These are phyloP conservation scores for Pitta sordida DNA, from an alignment of 2,113 vertebrate species.

Conservation along the genomic window DNA sequence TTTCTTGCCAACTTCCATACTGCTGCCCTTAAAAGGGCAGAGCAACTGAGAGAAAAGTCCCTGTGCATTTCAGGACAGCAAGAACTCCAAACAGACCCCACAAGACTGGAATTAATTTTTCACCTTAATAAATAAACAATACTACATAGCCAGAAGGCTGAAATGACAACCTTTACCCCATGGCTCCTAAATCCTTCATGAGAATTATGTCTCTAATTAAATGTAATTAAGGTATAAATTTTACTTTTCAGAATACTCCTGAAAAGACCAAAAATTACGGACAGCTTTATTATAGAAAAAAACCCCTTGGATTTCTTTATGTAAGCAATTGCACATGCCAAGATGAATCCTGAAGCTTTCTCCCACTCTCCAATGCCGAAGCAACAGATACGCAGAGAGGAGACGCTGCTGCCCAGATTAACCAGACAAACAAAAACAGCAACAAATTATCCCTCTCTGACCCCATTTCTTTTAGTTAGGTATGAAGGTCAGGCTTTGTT, in stretches of 20 bases:
- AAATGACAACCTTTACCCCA: background rate
- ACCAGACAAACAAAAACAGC: background rate
- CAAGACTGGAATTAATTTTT: constrained; percentile 10
- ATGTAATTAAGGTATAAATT: background rate
- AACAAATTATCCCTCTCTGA: background rate
- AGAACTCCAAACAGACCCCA: constrained; percentile 36
- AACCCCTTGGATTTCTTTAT: background rate
- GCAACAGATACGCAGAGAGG: background rate
- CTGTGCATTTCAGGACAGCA: constrained; percentile 26
- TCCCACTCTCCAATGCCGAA: background rate
- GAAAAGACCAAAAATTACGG: background rate
- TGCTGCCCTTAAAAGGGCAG: constrained; percentile 57
- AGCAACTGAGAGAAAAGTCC: constrained; percentile 36
- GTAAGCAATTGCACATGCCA: background rate
- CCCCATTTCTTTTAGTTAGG: background rate
- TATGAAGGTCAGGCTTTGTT: background rate
- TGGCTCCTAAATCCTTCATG: background rate
- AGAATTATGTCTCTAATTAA: background rate
- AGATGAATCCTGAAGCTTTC: background rate
- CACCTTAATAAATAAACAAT: constrained; percentile 33
- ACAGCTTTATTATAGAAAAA: background rate
- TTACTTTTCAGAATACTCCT: background rate
- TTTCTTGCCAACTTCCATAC: constrained; percentile 56
- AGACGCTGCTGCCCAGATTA: background rate
- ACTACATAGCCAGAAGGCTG: background rate